Percentiles rank a stretch among this genome's conserved stretches.
phyloP scores from a whole-genome alignment of 1,140 invertebrate genomes.

The Drosophila trapezifrons region DNA sequence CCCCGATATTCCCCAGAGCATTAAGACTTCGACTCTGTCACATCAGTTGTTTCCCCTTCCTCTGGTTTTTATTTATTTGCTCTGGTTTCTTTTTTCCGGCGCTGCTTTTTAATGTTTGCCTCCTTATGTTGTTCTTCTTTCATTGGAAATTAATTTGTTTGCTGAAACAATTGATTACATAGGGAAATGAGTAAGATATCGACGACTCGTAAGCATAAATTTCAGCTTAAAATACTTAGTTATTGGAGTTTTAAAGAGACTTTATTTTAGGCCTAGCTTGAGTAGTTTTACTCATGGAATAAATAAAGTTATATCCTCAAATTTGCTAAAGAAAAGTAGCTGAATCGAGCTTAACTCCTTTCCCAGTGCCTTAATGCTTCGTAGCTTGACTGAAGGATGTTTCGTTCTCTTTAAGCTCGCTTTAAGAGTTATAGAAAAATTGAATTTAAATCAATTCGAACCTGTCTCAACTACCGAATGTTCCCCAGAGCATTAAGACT shows the following conservation, averaged over 20 bases:
- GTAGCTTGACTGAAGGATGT: neutral
- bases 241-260: too few relatives aligned
- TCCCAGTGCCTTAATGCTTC: neutral
- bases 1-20: conserved; percentile 7
- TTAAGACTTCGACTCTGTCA: conserved; percentile 27
- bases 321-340: too few relatives aligned
- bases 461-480: conserved; percentile 2
- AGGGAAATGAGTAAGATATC: conserved; percentile 8
- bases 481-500: conserved; percentile 33
- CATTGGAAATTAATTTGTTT: conserved; percentile 21
- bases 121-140: conserved; percentile 12
- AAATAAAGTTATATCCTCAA: too few relatives aligned
- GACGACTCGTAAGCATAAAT: neutral
- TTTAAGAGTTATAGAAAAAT: neutral
- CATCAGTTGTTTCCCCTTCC: neutral
- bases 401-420: neutral
- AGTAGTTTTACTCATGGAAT: too few relatives aligned
- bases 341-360: too few relatives aligned
- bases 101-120: conserved; percentile 22
- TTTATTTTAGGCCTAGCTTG: too few relatives aligned
- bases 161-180: conserved; percentile 14
- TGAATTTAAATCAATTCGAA: conserved; percentile 7
- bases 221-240: conserved; percentile 3
- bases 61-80: conserved; percentile 35
- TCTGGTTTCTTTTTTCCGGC: conserved; percentile 36